Evolutionary conservation across 2,888 invertebrate species (phyloP), one percentile per base, ranked within the genome.

Genomic region (Gortyna flavago): DNA sequence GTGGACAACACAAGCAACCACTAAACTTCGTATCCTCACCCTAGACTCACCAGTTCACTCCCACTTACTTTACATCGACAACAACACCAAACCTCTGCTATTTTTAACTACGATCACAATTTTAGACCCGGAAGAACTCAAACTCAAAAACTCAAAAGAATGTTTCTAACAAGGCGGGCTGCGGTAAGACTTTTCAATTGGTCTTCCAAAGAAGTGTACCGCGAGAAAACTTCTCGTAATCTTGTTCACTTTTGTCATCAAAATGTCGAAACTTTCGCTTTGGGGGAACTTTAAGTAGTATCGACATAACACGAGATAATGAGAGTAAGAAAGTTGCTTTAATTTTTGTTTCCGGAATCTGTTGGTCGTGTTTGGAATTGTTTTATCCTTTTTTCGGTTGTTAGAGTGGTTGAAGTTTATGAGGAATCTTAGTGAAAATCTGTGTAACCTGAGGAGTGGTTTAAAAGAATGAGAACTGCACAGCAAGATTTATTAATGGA

Each of bases 191-290:
- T 87, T 87, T 87, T 83, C 80, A 85, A 86, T 87, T 87, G 85
- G 71, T 85, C 72, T 80, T 66, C 69, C 64, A 61, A 78, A 85
- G 77, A 82, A 81, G 74, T 79, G 72, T 73, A 57, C 85, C 85
- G 67, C 77, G 77, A 61, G n/a, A 78, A 87, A 84, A 78, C 48
- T 87, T 82, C 44, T 35, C 66, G 75, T 86, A 87, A 87, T 86
- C 82, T 87, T 59, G 80, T 84, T 82, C 84, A 87, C 79, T 86
- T 85, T 86, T 87, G 88, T 85, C 88, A 86, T 87, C 88, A 87
- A 87, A 69, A 87, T 75, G 88, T 86, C 73, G 65, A 41, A 86
- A 87, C 68, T 87, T 87, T 87, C 67, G 78, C 86, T 84, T 79
- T 66, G 72, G 69, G 67, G n/a, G 57, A 77, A 80, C 72, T 85